These are phyloP conservation scores for Galeopterus variegatus DNA, from an alignment of 2,113 vertebrate species.

Conservation along the genomic window DNA sequence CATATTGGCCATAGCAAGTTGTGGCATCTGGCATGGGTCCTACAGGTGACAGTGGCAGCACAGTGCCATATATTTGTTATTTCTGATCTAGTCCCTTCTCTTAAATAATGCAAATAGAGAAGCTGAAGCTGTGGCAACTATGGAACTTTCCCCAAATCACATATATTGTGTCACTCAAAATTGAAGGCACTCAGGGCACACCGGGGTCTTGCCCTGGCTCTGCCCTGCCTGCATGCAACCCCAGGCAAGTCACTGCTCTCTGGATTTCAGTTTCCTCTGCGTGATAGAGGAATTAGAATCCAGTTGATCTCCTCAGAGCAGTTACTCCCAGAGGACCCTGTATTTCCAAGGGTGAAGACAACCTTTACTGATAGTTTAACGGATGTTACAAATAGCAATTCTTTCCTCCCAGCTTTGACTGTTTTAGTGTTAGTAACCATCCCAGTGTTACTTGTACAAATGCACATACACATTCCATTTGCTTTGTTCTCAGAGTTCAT, in stretches of 20 bases:
- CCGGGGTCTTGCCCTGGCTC: background rate
- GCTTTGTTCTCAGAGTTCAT: constrained; percentile 25
- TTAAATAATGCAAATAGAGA: background rate
- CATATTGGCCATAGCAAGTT: background rate
- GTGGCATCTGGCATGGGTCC: background rate
- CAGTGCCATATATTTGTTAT: background rate
- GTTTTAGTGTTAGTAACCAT: background rate
- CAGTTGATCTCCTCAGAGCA: background rate
- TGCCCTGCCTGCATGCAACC: background rate
- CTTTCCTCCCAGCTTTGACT: background rate
- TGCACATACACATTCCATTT: background rate
- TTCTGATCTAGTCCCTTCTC: background rate
- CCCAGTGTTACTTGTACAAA: background rate
- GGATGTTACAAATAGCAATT: background rate
- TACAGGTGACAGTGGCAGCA: background rate
- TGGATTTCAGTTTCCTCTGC: background rate
- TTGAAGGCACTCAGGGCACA: background rate
- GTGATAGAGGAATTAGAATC: background rate
- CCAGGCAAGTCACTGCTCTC: background rate
- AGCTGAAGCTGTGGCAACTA: background rate
- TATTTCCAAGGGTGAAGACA: background rate
- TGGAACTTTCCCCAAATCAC: background rate
- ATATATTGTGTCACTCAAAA: background rate
- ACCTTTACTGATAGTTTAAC: background rate
- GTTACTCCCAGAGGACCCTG: background rate